Percentiles rank a stretch among this genome's conserved stretches.
Conservation (phyloP, 2,888 invertebrate species). For the Epistrophella euchroma region DNA sequence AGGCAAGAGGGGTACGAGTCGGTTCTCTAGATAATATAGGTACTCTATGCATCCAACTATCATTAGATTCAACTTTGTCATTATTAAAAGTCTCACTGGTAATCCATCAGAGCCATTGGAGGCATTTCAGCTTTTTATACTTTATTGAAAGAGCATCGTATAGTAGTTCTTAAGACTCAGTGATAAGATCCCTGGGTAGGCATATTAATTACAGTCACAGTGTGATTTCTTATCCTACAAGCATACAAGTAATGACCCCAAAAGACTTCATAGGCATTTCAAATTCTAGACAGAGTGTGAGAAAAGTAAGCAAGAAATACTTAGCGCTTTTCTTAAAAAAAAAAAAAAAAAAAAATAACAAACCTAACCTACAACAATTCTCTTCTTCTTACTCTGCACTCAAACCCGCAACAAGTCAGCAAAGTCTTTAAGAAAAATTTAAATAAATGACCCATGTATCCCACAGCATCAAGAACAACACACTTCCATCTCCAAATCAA, state of each 20-base stretch:
- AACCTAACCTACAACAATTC: neutral
- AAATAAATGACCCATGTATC: conserved; percentile 39
- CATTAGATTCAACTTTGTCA: too few relatives aligned
- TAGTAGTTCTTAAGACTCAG: too few relatives aligned
- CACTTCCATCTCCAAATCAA: conserved; percentile 34
- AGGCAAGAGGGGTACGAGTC: too few relatives aligned
- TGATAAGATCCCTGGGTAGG: neutral
- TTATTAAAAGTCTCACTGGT: too few relatives aligned
- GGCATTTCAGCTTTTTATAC: too few relatives aligned
- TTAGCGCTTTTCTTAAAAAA: neutral
- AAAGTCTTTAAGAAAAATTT: conserved; percentile 22
- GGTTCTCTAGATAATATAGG: too few relatives aligned
- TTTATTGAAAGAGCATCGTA: too few relatives aligned
- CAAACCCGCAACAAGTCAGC: conserved; percentile 1
- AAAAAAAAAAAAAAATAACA: neutral
- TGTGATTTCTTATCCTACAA: neutral
- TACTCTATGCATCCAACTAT: too few relatives aligned
- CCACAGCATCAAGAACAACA: conserved; percentile 41
- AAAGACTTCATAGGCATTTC: neutral
- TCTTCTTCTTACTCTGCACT: neutral
- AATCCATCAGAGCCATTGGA: too few relatives aligned
- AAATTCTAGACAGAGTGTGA: neutral
- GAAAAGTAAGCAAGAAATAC: conserved; percentile 8
- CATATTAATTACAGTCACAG: neutral
- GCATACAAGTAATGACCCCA: neutral